Percentiles rank a stretch among this genome's conserved stretches.
Conservation (phyloP, 23 tunicate species). For the Trididemnum clinides region DNA sequence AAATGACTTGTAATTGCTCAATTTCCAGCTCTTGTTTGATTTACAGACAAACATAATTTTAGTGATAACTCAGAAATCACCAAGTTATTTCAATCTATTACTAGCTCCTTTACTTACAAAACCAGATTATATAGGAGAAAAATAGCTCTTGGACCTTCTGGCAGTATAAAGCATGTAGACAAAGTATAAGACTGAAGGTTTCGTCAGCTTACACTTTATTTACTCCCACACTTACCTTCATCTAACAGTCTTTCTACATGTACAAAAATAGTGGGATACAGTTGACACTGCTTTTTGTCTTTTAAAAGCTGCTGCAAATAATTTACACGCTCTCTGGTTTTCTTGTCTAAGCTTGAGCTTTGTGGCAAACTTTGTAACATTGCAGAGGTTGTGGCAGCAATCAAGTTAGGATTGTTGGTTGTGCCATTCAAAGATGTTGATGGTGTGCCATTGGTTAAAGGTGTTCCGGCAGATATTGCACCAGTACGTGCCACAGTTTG, state of each 20-base stretch:
- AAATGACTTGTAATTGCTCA: too few relatives aligned
- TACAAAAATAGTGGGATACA: slow-evolving; percentile 77
- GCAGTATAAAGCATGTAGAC: background rate
- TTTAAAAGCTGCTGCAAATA: slow-evolving; percentile 95
- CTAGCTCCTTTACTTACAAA: too few relatives aligned
- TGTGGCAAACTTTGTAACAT: slow-evolving; percentile 82
- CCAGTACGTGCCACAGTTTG: slow-evolving; percentile 31
- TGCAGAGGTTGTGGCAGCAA: slow-evolving; percentile 73
- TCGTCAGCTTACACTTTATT: too few relatives aligned
- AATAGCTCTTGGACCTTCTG: background rate
- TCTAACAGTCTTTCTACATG: slow-evolving; percentile 95
- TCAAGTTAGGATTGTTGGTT: slow-evolving; percentile 26
- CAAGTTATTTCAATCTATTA: too few relatives aligned
- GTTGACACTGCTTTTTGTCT: slow-evolving; percentile 90
- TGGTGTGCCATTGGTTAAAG: slow-evolving; percentile 48
- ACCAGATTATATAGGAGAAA: too few relatives aligned
- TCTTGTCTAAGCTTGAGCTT: slow-evolving; percentile 64
- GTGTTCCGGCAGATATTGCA: background rate
- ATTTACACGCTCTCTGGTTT: slow-evolving; percentile 90
- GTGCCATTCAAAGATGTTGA: slow-evolving; percentile 27
- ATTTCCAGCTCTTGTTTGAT: too few relatives aligned
- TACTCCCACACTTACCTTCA: slow-evolving; percentile 97
- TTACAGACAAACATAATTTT: too few relatives aligned
- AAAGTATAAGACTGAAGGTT: too few relatives aligned
- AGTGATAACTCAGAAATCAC: too few relatives aligned